A percentile compares a stretch with the other conserved stretches of the same genome.
Evolutionary conservation across 2,113 vertebrate genomes (phyloP).

Genomic region (Engraulis encrasicolus): DNA sequence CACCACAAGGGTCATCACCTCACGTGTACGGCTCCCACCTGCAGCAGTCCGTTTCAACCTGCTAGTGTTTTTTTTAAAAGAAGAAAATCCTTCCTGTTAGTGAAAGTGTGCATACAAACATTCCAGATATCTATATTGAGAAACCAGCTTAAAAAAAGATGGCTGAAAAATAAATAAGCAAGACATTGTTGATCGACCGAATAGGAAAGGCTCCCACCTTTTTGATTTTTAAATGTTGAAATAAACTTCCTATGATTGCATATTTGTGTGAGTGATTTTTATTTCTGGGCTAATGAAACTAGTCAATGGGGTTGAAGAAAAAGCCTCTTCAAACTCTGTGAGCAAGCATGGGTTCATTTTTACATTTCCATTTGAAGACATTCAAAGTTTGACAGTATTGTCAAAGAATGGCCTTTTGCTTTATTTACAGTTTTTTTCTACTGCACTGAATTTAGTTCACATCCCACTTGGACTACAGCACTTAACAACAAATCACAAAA

Average conservation of each 20-base stretch:
- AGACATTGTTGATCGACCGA: conserved; percentile 10
- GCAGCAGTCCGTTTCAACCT: conserved; percentile 17
- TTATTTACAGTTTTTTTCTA: too few species aligned
- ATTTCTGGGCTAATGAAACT: background rate
- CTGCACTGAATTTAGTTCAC: too few species aligned
- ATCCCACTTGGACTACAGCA: too few species aligned
- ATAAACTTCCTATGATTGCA: conserved; percentile 23
- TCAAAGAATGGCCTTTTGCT: too few species aligned
- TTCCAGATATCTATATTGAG: conserved; percentile 14
- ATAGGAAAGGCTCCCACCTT: conserved; percentile 14
- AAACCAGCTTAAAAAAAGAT: conserved; percentile 11
- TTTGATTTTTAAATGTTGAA: conserved; percentile 24
- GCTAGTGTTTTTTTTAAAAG: conserved; percentile 20
- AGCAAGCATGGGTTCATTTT: too few species aligned
- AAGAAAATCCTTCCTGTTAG: conserved; percentile 10
- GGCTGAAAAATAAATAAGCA: background rate
- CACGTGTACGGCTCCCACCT: background rate
- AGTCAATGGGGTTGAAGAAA: background rate
- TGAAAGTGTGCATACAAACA: conserved; percentile 23
- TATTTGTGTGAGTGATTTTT: background rate
- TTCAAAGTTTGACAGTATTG: too few species aligned
- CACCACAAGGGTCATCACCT: conserved; percentile 12
- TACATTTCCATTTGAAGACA: too few species aligned
- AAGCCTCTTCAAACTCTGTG: background rate
- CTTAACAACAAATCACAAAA: too few species aligned